Evolutionary conservation across 2,797 vertebrate species (phyloP).

Genomic region (Lycodopsis pacificus): DNA sequence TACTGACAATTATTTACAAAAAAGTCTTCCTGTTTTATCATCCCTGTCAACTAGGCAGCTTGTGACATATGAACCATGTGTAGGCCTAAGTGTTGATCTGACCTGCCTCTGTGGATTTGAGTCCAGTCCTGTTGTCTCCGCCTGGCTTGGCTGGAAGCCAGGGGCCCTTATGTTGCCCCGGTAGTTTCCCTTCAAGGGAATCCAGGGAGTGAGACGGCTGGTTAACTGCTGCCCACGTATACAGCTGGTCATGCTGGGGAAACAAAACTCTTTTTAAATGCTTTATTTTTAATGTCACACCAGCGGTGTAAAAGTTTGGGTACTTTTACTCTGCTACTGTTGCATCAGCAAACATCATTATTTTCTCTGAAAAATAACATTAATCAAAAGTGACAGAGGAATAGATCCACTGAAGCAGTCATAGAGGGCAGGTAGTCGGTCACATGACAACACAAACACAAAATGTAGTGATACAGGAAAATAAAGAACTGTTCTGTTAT

Average conservation of each 20-base stretch:
- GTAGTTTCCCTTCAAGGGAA: constrained; percentile 86
- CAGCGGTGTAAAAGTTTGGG: too few species aligned
- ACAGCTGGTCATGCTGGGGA: constrained; percentile 92
- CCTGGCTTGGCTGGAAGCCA: constrained; percentile 82
- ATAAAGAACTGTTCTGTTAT: too few species aligned
- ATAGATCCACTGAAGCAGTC: too few species aligned
- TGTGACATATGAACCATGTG: background rate
- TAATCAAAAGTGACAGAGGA: too few species aligned
- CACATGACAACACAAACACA: too few species aligned
- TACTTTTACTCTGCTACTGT: too few species aligned
- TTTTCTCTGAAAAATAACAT: too few species aligned
- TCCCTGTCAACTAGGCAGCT: background rate
- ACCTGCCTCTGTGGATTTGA: constrained; percentile 84
- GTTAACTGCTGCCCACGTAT: constrained; percentile 95
- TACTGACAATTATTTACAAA: too few species aligned
- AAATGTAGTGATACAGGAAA: too few species aligned
- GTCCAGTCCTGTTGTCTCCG: constrained; percentile 72
- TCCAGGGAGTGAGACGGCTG: constrained; percentile 91
- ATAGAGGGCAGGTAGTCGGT: too few species aligned
- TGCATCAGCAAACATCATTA: too few species aligned
- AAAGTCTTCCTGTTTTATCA: background rate
- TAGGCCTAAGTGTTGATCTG: constrained; percentile 35
- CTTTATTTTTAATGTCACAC: background rate
- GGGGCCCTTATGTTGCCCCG: constrained; percentile 81
- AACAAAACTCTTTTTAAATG: background rate